These are phyloP conservation scores for Falcaria lacertinaria DNA, from an alignment of 2,888 invertebrate genomes.

Conservation along the genomic window DNA sequence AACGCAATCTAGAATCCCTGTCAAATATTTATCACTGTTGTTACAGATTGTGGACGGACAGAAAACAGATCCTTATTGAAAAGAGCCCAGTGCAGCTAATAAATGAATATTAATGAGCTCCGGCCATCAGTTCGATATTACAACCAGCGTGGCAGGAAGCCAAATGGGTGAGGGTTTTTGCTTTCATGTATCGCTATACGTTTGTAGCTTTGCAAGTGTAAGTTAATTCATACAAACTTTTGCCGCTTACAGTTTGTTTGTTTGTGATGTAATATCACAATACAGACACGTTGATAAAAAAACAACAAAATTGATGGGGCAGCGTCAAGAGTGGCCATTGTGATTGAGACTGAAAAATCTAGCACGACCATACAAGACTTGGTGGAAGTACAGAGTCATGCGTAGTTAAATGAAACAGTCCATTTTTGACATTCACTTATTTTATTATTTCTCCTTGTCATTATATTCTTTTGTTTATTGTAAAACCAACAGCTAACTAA, in stretches of 20 bases:
- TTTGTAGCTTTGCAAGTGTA: not conserved
- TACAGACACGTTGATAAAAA: too few relatives aligned
- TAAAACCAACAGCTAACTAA: too few relatives aligned
- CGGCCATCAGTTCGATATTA: constrained; percentile 38
- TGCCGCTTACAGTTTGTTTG: not conserved
- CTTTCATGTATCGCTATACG: constrained; percentile 11
- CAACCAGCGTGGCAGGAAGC: constrained; percentile 45
- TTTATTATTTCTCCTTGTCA: too few relatives aligned
- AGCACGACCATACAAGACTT: too few relatives aligned
- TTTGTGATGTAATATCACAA: too few relatives aligned
- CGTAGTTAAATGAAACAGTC: too few relatives aligned
- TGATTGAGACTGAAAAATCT: too few relatives aligned
- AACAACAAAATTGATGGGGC: too few relatives aligned
- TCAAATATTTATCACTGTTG: not conserved
- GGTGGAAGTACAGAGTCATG: too few relatives aligned
- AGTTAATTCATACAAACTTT: not conserved
- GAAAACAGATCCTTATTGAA: constrained; percentile 23
- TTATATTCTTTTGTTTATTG: too few relatives aligned
- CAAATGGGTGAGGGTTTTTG: constrained; percentile 41
- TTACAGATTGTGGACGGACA: constrained; percentile 11
- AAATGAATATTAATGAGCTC: constrained; percentile 54
- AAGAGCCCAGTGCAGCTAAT: constrained; percentile 28
- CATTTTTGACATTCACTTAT: too few relatives aligned
- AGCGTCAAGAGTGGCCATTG: too few relatives aligned
- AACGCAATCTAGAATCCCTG: not conserved